phyloP scores from a whole-genome alignment of 2,888 invertebrate species.

The Harmothoe impar region DNA sequence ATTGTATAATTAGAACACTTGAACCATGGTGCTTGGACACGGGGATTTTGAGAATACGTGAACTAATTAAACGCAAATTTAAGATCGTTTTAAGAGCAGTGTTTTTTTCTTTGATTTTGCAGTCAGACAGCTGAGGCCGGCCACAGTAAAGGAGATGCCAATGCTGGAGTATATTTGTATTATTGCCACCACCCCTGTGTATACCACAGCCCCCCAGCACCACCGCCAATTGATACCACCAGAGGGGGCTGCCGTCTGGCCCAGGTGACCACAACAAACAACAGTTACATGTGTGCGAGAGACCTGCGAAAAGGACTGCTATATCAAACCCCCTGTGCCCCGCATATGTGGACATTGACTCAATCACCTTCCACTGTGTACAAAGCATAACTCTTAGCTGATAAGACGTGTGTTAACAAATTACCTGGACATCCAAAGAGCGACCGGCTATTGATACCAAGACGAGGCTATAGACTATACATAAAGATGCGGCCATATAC shows the following conservation, averaged over 20 bases:
- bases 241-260: constrained; percentile 7
- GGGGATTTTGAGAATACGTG: too few species aligned
- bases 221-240: constrained; percentile 20
- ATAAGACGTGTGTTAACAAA: neutral
- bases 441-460: neutral
- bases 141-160: constrained; percentile 11
- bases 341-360: neutral
- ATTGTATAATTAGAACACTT: too few species aligned
- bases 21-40: too few species aligned
- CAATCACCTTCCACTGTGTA: constrained; percentile 38
- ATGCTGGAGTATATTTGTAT: constrained; percentile 24
- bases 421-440: constrained; percentile 4
- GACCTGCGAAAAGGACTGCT: constrained; percentile 13
- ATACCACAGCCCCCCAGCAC: neutral
- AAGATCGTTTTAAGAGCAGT: too few species aligned
- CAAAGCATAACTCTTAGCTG: neutral
- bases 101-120: neutral
- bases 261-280: neutral
- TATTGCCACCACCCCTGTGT: constrained; percentile 45
- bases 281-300: constrained; percentile 1
- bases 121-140: constrained; percentile 56
- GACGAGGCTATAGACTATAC: constrained; percentile 28
- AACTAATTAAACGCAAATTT: too few species aligned
- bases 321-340: constrained; percentile 6
- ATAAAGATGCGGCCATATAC: constrained; percentile 42